Evolutionary conservation across 2,888 invertebrate genomes (phyloP), one percentile per base, ranked within the genome.

Genomic region (Phytoseiulus persimilis): DNA sequence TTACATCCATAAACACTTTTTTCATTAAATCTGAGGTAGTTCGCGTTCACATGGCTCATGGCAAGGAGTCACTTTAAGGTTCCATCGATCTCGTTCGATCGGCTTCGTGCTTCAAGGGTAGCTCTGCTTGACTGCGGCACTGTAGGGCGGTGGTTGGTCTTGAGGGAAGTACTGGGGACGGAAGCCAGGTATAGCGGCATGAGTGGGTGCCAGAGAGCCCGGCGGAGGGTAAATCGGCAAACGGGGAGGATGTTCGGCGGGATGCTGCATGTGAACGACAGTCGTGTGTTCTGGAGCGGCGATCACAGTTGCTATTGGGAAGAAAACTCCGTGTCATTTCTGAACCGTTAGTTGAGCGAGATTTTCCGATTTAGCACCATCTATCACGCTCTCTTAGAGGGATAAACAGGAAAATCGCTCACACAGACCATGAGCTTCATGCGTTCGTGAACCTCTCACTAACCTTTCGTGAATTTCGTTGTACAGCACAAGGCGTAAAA

Each of bases 71-170:
- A 39, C 39, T 9, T n/a, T n/a, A n/a, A n/a, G 9, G 5, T 39
- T 39, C 39, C 39, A 39, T 39, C 39, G 9, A 39, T 39, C 9
- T 39, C 9, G 3, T 9, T 39, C 39, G 3, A 39, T 39, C 39
- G 9, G 83, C 83, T n/a, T 83, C 31, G n/a, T 31, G 11, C 11
- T n/a, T 83, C 31, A 83, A 83, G 83, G 3, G 28, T 33, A 87
- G 6, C 23, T n/a, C 31, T 31, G 33, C 31, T 87, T 87, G 23
- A 87, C 33, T 87, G 33, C 87, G 11, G 87, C 33, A 31, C 33
- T 87, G 87, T 87, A 87, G n/a, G 87, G 45, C n/a, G 87, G 87
- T 11, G 87, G 87, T n/a, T 87, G 87, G 33, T 87, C 87, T 11
- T 87, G 32, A 6, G 45, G 32, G 18, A 32, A 31, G 65, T 65